Conservation (phyloP, 2,888 invertebrate species). For the Philonicus albiceps region DNA sequence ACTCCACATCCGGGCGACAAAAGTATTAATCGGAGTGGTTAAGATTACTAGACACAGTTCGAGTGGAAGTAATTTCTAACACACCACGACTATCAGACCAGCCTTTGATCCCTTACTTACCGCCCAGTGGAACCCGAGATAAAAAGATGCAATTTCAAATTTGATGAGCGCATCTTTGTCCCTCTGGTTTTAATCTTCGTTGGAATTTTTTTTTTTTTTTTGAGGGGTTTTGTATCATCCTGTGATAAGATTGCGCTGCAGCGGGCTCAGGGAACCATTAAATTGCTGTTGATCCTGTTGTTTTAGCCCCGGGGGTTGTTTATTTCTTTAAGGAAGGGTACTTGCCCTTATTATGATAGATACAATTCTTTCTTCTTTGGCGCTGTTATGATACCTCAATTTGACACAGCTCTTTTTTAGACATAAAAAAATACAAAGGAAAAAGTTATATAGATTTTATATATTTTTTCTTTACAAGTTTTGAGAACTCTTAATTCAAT, state of each 20-base stretch:
- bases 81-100: neutral
- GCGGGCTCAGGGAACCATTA: neutral
- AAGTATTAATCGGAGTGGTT: conserved; percentile 33
- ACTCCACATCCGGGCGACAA: conserved; percentile 21
- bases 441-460: neutral
- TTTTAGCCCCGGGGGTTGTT: neutral
- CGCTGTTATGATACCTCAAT: neutral
- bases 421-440: neutral
- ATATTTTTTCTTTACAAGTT: neutral
- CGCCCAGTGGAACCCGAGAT: conserved; percentile 14
- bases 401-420: neutral
- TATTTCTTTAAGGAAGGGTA: neutral
- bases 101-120: conserved; percentile 11
- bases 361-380: neutral
- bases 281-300: neutral
- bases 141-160: conserved; percentile 16
- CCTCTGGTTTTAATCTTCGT: conserved; percentile 10
- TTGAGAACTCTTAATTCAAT: neutral
- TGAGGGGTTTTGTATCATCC: neutral
- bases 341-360: neutral
- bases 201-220: conserved; percentile 19
- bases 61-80: conserved; percentile 18
- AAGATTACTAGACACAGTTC: conserved; percentile 15
- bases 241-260: neutral
- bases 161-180: conserved; percentile 15